Conservation (phyloP, 2,888 invertebrate genomes). For the Nymphalis urticae region DNA sequence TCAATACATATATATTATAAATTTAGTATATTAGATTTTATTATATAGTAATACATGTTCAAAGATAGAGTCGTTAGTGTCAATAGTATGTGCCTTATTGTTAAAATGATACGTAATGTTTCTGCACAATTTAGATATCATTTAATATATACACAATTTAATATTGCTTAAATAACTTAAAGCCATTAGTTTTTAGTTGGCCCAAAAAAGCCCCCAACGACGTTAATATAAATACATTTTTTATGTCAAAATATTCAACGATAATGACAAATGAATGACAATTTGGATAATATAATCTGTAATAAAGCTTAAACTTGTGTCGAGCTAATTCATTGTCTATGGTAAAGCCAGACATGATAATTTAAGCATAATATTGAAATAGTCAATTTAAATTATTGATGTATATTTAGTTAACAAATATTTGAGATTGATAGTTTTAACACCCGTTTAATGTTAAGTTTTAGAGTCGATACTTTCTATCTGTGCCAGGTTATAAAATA, state of each 20-base stretch:
- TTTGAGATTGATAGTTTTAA: conserved; percentile 65
- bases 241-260: conserved; percentile 22
- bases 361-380: conserved; percentile 70
- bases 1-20: conserved; percentile 7
- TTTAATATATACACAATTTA: too few species aligned
- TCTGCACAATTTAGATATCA: conserved; percentile 39
- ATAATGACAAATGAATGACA: conserved; percentile 39
- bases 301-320: neutral
- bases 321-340: neutral
- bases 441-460: conserved; percentile 58
- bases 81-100: conserved; percentile 52
- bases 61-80: conserved; percentile 18
- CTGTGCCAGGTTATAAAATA: conserved; percentile 46
- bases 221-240: neutral
- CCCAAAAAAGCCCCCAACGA: too few species aligned
- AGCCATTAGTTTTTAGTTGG: too few species aligned
- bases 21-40: conserved; percentile 5
- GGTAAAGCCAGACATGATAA: conserved; percentile 25
- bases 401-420: conserved; percentile 44
- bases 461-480: conserved; percentile 44
- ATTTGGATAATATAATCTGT: conserved; percentile 9
- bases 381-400: conserved; percentile 64
- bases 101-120: conserved; percentile 19
- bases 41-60: conserved; percentile 15
- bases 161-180: too few species aligned